Conservation (phyloP, 2,888 invertebrate genomes). For the Ariolimax columbianus region DNA sequence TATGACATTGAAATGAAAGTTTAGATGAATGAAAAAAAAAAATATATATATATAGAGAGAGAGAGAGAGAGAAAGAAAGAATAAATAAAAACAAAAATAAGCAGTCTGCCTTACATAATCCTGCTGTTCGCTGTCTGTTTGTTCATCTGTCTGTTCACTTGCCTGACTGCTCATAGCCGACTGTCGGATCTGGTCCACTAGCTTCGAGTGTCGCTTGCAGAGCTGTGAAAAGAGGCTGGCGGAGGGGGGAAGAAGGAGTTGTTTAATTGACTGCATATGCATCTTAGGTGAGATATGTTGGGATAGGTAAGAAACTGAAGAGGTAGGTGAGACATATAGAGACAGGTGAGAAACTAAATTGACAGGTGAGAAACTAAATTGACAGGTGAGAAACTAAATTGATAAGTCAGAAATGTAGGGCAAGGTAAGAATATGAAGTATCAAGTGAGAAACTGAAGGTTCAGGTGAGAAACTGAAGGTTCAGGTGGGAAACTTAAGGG, state of each 20-base stretch:
- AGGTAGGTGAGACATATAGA: too few relatives aligned
- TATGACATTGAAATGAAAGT: too few relatives aligned
- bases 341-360: too few relatives aligned
- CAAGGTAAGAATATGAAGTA: too few relatives aligned
- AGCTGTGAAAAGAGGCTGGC: constrained; percentile 91
- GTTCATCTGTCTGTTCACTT: constrained; percentile 54
- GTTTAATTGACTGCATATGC: neutral
- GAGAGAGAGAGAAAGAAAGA: neutral
- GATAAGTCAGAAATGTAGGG: too few relatives aligned
- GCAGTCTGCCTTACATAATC: constrained; percentile 64
- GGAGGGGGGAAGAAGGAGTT: neutral
- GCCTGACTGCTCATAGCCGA: constrained; percentile 59
- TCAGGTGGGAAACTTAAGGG: too few relatives aligned
- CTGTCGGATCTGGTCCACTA: constrained; percentile 76
- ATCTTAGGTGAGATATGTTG: too few relatives aligned
- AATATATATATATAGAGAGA: neutral
- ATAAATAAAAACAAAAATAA: neutral
- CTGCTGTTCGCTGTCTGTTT: constrained; percentile 61
- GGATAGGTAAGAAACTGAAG: too few relatives aligned
- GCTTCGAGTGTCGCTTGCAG: constrained; percentile 86
- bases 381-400: too few relatives aligned
- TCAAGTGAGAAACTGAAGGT: too few relatives aligned
- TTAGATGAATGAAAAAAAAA: neutral
- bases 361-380: too few relatives aligned
- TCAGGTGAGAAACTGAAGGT: too few relatives aligned